A percentile compares a stretch with the other conserved stretches of the same genome.
Evolutionary conservation across 2,797 vertebrate species (phyloP).

Genomic region (Cynopterus sphinx): DNA sequence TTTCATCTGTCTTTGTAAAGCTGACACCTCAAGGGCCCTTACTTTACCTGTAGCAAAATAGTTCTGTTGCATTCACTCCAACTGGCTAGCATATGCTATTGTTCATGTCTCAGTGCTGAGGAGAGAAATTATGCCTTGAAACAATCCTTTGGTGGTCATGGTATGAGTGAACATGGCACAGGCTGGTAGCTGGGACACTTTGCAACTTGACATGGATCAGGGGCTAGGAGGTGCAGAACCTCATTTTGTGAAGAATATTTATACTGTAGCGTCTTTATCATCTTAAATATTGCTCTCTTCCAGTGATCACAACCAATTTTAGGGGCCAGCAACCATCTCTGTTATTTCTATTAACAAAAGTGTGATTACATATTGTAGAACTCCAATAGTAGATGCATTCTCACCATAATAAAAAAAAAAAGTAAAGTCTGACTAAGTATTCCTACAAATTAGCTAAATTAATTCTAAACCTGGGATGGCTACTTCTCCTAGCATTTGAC

Average conservation of each 20-base stretch:
- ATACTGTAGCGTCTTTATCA: background rate
- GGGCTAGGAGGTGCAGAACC: background rate
- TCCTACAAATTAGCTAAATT: conserved; percentile 10
- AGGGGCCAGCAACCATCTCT: background rate
- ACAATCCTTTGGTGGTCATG: background rate
- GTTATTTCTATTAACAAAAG: background rate
- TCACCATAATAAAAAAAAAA: background rate
- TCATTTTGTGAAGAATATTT: conserved; percentile 8
- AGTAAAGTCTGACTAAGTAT: background rate
- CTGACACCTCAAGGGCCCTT: background rate
- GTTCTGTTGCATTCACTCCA: background rate
- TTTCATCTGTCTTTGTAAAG: background rate
- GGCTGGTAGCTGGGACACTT: background rate
- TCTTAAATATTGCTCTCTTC: background rate
- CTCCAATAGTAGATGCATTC: background rate
- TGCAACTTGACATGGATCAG: background rate
- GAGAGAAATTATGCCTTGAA: background rate
- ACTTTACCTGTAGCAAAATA: background rate
- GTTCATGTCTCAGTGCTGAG: background rate
- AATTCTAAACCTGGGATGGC: background rate
- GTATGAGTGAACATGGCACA: background rate
- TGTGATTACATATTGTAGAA: background rate
- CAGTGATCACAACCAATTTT: background rate
- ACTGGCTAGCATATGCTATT: background rate
- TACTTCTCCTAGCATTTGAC: background rate